These are phyloP conservation scores for Stenolophus ochropezus DNA, from an alignment of 2,888 invertebrate genomes.

Conservation along the genomic window DNA sequence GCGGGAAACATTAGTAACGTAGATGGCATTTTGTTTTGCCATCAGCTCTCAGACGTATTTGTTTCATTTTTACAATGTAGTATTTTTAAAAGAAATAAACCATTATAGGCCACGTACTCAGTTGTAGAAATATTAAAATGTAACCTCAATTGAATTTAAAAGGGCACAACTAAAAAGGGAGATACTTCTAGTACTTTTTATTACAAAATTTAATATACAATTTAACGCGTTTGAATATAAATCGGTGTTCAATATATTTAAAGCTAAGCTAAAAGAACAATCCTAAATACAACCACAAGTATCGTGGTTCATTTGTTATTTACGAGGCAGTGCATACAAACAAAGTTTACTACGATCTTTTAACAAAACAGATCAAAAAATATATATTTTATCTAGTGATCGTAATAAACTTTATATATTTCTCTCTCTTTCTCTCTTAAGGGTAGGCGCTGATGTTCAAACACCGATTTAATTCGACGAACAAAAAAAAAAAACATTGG, in stretches of 20 bases:
- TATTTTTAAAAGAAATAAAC: too few relatives aligned
- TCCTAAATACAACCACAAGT: not conserved
- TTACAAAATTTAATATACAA: constrained; percentile 23
- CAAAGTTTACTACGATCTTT: constrained; percentile 17
- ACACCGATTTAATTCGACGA: not conserved
- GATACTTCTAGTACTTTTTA: constrained; percentile 15
- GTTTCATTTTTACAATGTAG: not conserved
- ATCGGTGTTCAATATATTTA: constrained; percentile 32
- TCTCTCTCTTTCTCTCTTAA: constrained; percentile 20
- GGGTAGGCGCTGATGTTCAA: not conserved
- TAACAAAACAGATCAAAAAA: constrained; percentile 38
- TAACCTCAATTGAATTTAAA: not conserved
- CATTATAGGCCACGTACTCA: too few relatives aligned
- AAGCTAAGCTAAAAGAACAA: constrained; percentile 29
- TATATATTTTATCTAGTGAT: constrained; percentile 22
- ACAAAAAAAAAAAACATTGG: not conserved
- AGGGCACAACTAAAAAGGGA: constrained; percentile 55
- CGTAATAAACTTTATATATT: not conserved
- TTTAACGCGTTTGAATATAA: constrained; percentile 10
- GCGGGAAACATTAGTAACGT: too few relatives aligned
- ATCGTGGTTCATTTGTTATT: constrained; percentile 3
- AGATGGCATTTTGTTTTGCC: not conserved
- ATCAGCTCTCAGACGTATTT: not conserved
- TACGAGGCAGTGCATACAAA: not conserved
- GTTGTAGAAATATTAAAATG: not conserved